Evolutionary conservation across 2,888 invertebrate species (phyloP), one percentile per base, ranked within the genome.

Genomic region (Lasioglossum leucozonium): DNA sequence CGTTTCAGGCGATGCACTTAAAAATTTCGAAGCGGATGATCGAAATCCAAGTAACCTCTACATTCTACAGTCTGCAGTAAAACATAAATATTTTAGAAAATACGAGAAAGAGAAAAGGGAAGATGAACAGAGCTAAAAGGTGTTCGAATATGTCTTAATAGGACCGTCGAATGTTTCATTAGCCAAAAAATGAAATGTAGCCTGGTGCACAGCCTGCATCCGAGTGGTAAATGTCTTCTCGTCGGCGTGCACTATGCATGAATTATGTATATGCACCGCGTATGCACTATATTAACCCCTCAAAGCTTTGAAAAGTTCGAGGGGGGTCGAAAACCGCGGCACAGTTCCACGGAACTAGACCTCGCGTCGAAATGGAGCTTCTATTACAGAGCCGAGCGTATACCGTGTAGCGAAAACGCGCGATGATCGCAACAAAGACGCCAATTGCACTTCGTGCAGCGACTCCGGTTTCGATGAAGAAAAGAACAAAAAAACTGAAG

Each of bases 21-120:
- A 34, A 51, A 30, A 72, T 75, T 75, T 71, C 47, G 34, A 22
- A 44, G 1, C 4, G n/a, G 22, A 77, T 67, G 37, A 37, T 69
- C 2, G 58, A 10, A 26, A 40, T 34, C 16, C n/a, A 40, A 47
- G 16, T 0, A 34, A 69, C 47, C 58, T 47, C 16, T 22, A 4
- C 65, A 58, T 13, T 40, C 40, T 40, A 40, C 40, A 40, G 40
- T 44, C 44, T n/a, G n/a, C n/a, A n/a, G n/a, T n/a, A n/a, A 42
- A 42, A 13, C 42, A 16, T 40, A 10, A 40, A 40, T 40, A 13
- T 13, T 4, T 2, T 18, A 8, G 67, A 40, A 67, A 72, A 18
- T 51, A 51, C 47, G 5, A 22, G 47, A 22, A 51, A 51, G 22
- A 22, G 22, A 51, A 47, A 47, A 44, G 18, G 16, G 18, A 18